phyloP scores from a whole-genome alignment of 2,888 invertebrate species.

The Encarsia formosa region DNA sequence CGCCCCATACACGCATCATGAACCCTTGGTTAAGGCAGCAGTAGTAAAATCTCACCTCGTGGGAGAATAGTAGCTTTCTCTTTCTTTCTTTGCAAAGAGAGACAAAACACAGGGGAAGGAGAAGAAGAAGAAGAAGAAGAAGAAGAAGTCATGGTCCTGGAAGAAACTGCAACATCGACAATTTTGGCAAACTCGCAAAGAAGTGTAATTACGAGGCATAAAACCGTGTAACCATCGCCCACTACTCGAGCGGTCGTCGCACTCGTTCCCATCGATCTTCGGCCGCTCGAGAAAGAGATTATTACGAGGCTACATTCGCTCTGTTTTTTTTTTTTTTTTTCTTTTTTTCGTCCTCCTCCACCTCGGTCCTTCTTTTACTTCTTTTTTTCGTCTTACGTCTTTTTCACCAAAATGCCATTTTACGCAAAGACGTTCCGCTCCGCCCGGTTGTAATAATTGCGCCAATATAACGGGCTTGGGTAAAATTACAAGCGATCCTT shows the following conservation, averaged over 20 bases:
- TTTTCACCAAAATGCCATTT: slow-evolving; percentile 20
- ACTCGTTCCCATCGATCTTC: slow-evolving; percentile 49
- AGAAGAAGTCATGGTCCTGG: no score
- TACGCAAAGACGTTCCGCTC: background rate
- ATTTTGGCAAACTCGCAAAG: slow-evolving; percentile 19
- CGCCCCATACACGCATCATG: slow-evolving; percentile 5
- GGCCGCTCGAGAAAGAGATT: background rate
- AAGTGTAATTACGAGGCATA: slow-evolving; percentile 52
- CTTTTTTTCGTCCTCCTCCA: background rate
- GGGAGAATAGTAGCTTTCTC: no score
- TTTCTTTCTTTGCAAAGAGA: no score
- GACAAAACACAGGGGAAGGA: background rate
- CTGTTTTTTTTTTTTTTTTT: background rate
- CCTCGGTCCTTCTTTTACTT: background rate
- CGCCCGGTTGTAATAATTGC: no score
- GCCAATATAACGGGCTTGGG: no score
- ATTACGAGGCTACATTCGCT: slow-evolving; percentile 11
- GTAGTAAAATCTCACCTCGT: background rate
- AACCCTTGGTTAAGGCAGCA: background rate
- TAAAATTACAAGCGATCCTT: no score
- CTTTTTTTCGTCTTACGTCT: slow-evolving; percentile 17
- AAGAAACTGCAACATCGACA: no score
- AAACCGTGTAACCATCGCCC: slow-evolving; percentile 47
- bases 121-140: background rate
- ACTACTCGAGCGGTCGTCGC: slow-evolving; percentile 42